These are phyloP conservation scores for Melangyna quadrimaculata DNA, from an alignment of 2,888 invertebrate species.

Conservation along the genomic window DNA sequence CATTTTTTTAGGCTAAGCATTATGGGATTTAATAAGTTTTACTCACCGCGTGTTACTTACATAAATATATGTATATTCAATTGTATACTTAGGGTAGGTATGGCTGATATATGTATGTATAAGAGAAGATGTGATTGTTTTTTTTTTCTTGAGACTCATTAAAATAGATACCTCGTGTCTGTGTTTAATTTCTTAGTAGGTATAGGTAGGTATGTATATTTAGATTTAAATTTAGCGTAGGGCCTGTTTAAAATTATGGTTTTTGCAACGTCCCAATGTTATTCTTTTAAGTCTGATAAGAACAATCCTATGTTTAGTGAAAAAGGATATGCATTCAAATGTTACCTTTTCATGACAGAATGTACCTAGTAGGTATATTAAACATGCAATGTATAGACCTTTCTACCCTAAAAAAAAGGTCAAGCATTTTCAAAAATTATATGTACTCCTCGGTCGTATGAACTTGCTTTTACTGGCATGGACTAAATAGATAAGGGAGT, in stretches of 20 bases:
- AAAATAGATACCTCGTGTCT: background rate
- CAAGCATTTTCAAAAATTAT: too few species aligned
- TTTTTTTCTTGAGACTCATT: background rate
- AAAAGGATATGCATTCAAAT: background rate
- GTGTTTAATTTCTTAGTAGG: background rate
- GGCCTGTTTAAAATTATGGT: background rate
- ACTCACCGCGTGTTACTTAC: background rate
- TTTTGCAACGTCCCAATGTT: background rate
- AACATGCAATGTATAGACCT: too few species aligned
- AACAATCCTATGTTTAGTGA: background rate
- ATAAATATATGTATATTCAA: background rate
- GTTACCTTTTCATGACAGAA: background rate
- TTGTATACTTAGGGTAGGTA: background rate
- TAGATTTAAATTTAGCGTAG: background rate
- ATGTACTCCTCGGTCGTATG: too few species aligned
- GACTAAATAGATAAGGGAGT: too few species aligned
- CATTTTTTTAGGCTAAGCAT: background rate
- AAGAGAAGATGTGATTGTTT: background rate
- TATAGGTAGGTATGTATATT: background rate
- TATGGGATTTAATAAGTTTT: constrained; percentile 47
- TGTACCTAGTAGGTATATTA: too few species aligned
- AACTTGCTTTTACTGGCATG: too few species aligned
- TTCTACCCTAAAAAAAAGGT: too few species aligned
- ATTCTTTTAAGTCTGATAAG: background rate
- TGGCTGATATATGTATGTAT: background rate